These are phyloP conservation scores for Sylvia atricapilla DNA, from an alignment of 2,113 vertebrate species.

Conservation along the genomic window DNA sequence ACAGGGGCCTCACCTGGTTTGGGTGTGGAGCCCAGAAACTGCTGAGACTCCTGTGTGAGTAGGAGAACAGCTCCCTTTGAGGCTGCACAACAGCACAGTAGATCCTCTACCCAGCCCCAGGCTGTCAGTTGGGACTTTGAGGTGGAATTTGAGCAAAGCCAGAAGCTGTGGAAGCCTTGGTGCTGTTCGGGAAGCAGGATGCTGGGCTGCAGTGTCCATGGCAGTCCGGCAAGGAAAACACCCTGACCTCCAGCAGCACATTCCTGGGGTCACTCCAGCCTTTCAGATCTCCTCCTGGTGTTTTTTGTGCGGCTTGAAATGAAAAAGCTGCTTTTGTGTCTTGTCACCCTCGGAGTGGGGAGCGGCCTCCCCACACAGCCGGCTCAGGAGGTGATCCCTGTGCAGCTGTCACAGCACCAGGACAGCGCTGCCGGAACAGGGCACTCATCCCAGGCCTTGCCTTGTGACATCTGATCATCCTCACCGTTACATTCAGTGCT, in stretches of 20 bases:
- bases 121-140: background rate
- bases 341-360: accelerated
- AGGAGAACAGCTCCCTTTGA: background rate
- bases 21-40: background rate
- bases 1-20: background rate
- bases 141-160: background rate
- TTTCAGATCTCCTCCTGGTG: background rate
- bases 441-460: background rate
- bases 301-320: background rate
- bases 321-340: background rate
- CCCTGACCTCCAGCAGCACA: background rate
- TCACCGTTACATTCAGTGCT: background rate
- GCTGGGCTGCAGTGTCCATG: accelerated
- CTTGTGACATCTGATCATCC: background rate
- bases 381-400: background rate
- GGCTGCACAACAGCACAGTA: background rate
- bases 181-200: background rate
- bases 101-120: background rate
- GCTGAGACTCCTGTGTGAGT: accelerated
- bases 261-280: background rate
- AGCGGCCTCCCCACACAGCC: accelerated
- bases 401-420: background rate
- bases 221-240: background rate
- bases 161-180: background rate
- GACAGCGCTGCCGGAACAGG: background rate